Evolutionary conservation across 2,797 vertebrate genomes (phyloP).

Genomic region (Lateolabrax maculatus): DNA sequence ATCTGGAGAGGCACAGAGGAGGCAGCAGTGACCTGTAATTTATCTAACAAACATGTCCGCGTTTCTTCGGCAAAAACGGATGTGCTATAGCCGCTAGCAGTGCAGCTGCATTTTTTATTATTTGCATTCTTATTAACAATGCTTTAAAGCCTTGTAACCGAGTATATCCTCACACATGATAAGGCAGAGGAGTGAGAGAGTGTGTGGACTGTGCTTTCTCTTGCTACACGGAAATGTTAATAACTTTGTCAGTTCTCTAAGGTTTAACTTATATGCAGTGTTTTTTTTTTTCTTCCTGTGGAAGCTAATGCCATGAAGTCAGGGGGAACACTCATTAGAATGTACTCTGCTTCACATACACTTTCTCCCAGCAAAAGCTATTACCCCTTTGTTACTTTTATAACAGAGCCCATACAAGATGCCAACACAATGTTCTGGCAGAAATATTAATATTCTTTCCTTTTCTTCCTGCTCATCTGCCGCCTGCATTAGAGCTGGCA

Average conservation of each 20-base stretch:
- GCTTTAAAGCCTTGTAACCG: constrained; percentile 30
- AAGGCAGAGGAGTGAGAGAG: constrained; percentile 55
- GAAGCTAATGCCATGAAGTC: constrained; percentile 65
- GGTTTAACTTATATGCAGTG: constrained; percentile 70
- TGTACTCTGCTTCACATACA: constrained; percentile 57
- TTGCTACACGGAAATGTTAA: constrained; percentile 70
- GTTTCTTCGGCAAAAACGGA: constrained; percentile 22
- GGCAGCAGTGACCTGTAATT: constrained; percentile 43
- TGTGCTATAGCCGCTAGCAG: constrained; percentile 11
- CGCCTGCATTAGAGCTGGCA: constrained; percentile 32
- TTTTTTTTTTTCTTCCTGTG: constrained; percentile 64
- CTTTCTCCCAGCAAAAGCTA: constrained; percentile 70
- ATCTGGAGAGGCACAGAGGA: constrained; percentile 27
- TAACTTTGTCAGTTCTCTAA: constrained; percentile 75
- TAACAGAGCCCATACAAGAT: constrained; percentile 39
- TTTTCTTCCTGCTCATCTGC: constrained; percentile 29
- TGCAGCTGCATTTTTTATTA: constrained; percentile 18
- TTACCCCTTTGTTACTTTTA: constrained; percentile 72
- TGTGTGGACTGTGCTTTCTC: constrained; percentile 68
- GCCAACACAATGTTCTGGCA: constrained; percentile 33
- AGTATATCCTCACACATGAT: constrained; percentile 72
- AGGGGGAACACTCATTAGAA: constrained; percentile 74
- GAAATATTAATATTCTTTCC: constrained; percentile 31
- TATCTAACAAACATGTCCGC: constrained; percentile 44
- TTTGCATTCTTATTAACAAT: constrained; percentile 37